These are phyloP conservation scores for Mesembrinibis cayennensis DNA, from an alignment of 2,113 vertebrate genomes.

Conservation along the genomic window DNA sequence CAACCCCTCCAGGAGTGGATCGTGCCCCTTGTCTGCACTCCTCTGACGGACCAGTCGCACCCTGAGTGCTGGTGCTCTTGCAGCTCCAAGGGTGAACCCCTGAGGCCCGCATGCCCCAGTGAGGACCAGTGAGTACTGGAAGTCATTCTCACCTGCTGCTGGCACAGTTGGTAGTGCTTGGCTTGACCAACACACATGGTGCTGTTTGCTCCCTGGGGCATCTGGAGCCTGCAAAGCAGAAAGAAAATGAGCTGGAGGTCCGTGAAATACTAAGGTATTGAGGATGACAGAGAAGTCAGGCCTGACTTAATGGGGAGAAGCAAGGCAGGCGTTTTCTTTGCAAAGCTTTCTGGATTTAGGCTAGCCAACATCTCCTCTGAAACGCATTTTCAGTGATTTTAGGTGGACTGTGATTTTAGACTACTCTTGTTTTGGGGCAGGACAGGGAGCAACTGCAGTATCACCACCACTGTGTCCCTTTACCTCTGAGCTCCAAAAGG, in stretches of 20 bases:
- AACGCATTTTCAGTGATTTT: neutral
- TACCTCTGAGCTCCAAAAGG: neutral
- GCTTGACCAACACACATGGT: conserved; percentile 79
- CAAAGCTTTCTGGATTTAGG: neutral
- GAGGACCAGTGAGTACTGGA: neutral
- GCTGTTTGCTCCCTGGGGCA: conserved; percentile 77
- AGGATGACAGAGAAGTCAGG: neutral
- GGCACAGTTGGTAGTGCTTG: conserved; percentile 84
- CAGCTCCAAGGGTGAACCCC: neutral
- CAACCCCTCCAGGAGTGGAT: neutral
- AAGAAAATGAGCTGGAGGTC: neutral
- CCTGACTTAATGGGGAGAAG: neutral
- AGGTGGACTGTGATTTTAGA: neutral
- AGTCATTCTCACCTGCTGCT: conserved; percentile 77
- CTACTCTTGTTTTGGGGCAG: neutral
- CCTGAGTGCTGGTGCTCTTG: neutral
- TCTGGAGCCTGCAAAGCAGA: conserved; percentile 74
- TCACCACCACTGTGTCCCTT: neutral
- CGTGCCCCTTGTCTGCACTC: neutral
- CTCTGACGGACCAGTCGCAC: neutral
- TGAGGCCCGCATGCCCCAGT: neutral
- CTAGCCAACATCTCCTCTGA: neutral
- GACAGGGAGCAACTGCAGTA: neutral
- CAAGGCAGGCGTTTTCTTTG: neutral
- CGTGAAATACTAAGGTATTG: neutral